Conservation (phyloP, 2,888 invertebrate species). For the Choristoneura rosaceana region DNA sequence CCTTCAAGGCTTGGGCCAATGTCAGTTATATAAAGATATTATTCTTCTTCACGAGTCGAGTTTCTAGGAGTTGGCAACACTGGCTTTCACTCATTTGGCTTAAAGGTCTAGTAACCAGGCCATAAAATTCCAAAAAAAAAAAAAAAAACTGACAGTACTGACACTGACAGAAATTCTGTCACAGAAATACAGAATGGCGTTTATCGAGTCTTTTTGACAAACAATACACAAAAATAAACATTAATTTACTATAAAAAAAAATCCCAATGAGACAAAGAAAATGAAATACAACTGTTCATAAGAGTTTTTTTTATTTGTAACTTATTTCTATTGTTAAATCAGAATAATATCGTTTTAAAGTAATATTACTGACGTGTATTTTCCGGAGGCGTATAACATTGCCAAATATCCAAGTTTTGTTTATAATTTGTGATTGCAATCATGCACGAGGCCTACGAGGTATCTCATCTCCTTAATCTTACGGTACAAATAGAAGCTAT, state of each 20-base stretch:
- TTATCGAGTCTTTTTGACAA: not conserved
- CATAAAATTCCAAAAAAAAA: no score
- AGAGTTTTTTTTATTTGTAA: not conserved
- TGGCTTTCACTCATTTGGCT: no score
- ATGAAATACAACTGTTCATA: not conserved
- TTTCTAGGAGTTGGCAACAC: no score
- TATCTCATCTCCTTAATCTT: conserved; percentile 92
- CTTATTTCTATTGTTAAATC: not conserved
- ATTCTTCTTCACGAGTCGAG: no score
- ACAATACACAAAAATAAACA: not conserved
- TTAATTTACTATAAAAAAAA: not conserved
- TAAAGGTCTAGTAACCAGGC: no score
- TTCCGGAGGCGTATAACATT: conserved; percentile 30
- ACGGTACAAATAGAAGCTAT: conserved; percentile 96
- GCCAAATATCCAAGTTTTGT: not conserved
- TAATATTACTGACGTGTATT: conserved; percentile 2
- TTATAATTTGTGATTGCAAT: conserved; percentile 42
- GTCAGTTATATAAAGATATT: no score
- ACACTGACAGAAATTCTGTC: no score
- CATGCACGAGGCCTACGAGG: conserved; percentile 96
- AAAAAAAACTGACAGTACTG: no score
- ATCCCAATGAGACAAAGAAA: not conserved
- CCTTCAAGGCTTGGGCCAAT: no score
- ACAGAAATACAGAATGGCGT: no score
- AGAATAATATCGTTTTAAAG: not conserved